phyloP scores from a whole-genome alignment of 2,113 vertebrate species.

The Danionella cerebrum region DNA sequence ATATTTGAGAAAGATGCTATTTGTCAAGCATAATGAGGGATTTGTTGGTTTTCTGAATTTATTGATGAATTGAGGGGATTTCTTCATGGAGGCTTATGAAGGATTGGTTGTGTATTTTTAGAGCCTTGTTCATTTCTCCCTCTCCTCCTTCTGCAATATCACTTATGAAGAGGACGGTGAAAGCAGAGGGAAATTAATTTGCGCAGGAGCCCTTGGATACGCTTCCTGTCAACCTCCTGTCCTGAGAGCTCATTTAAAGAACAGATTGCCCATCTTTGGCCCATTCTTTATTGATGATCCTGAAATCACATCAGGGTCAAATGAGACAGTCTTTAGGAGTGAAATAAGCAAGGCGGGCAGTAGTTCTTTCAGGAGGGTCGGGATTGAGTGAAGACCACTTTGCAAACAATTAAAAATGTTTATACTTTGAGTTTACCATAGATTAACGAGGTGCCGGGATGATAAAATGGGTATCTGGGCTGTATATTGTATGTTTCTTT shows the following conservation, averaged over 20 bases:
- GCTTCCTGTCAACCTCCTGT: neutral
- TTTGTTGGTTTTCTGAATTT: constrained; percentile 24
- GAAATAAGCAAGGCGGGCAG: neutral
- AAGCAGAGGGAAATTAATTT: constrained; percentile 15
- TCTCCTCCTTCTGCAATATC: neutral
- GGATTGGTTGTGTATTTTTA: constrained; percentile 45
- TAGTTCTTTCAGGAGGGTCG: neutral
- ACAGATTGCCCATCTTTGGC: constrained; percentile 7
- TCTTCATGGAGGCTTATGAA: constrained; percentile 42
- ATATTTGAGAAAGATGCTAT: neutral
- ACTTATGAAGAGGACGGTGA: constrained; percentile 3
- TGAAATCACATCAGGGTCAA: constrained; percentile 12
- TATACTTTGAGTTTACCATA: too few species aligned
- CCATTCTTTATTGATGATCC: constrained; percentile 31
- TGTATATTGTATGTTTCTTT: neutral
- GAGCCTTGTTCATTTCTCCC: constrained; percentile 25
- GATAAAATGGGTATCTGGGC: too few species aligned
- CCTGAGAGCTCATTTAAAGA: constrained; percentile 13
- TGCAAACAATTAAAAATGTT: neutral
- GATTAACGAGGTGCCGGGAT: too few species aligned
- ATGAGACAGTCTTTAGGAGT: neutral
- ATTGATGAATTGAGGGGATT: constrained; percentile 37
- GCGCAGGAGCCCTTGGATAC: neutral
- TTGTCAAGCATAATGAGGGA: constrained; percentile 28
- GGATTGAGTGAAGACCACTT: neutral